phyloP scores from a whole-genome alignment of 1,140 invertebrate genomes.

The Aphelinus certus region DNA sequence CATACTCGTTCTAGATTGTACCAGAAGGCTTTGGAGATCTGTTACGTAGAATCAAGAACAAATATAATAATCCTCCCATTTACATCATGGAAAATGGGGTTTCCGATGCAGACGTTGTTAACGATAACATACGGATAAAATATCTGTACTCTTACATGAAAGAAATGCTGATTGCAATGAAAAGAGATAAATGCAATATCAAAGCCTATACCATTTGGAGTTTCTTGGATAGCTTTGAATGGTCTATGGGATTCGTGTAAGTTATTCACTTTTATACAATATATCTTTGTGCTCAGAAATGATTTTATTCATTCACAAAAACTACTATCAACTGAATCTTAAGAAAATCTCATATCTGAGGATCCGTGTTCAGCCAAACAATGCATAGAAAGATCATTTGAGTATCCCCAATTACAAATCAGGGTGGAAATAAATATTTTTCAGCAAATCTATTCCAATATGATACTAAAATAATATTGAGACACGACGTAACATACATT shows the following conservation, averaged over 20 bases:
- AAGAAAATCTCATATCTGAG: no score
- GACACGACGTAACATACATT: no score
- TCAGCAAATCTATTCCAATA: no score
- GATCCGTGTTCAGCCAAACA: no score
- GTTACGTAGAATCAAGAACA: slow-evolving; percentile 74
- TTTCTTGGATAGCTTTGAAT: slow-evolving; percentile 84
- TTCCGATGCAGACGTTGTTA: slow-evolving; percentile 44
- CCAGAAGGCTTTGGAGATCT: slow-evolving; percentile 59
- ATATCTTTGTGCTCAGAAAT: background rate
- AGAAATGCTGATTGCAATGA: background rate
- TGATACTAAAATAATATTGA: no score
- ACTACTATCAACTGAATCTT: no score
- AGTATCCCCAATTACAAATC: no score
- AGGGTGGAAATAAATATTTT: no score
- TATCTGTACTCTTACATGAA: slow-evolving; percentile 55
- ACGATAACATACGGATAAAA: slow-evolving; percentile 46
- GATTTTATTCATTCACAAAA: no score
- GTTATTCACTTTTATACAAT: slow-evolving; percentile 43
- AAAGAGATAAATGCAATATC: slow-evolving; percentile 4
- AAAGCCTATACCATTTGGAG: slow-evolving; percentile 76
- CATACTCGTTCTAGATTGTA: no score
- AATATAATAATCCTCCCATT: slow-evolving; percentile 74
- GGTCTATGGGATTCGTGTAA: slow-evolving; percentile 73
- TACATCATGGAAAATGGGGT: slow-evolving; percentile 80
- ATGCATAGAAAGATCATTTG: no score